phyloP scores from a whole-genome alignment of 2,113 vertebrate species.

The Sylvia atricapilla region DNA sequence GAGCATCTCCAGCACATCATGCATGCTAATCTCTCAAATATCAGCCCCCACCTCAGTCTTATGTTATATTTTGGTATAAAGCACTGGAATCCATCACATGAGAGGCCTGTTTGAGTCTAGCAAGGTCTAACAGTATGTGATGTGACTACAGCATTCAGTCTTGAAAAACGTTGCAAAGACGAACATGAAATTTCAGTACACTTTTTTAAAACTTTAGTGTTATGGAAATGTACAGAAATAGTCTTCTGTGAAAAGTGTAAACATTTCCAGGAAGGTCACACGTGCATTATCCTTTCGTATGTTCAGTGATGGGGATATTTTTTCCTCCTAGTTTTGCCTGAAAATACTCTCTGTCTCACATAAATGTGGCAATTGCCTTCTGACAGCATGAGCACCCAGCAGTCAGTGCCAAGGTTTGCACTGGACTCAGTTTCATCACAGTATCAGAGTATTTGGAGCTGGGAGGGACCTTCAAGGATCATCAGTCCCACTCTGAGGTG shows the following conservation, averaged over 20 bases:
- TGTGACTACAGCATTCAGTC: background rate
- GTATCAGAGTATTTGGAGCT: background rate
- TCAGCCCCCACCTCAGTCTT: background rate
- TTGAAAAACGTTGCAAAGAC: background rate
- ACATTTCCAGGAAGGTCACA: background rate
- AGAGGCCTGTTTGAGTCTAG: background rate
- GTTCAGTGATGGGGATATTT: background rate
- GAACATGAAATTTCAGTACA: background rate
- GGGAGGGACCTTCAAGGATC: background rate
- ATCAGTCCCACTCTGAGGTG: background rate
- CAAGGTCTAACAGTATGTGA: background rate
- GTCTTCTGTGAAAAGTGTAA: background rate
- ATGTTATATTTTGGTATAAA: fast-evolving
- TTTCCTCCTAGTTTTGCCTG: background rate
- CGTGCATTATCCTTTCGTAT: background rate
- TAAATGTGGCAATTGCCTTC: background rate
- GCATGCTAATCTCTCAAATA: background rate
- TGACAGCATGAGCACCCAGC: background rate
- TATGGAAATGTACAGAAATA: background rate
- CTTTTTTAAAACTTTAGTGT: background rate
- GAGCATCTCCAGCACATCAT: background rate
- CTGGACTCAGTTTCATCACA: background rate
- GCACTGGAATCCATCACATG: background rate
- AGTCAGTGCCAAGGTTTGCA: background rate
- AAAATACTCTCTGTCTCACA: background rate